Evolutionary conservation across 2,797 vertebrate species (phyloP).

Genomic region (Lepus oiostolus): DNA sequence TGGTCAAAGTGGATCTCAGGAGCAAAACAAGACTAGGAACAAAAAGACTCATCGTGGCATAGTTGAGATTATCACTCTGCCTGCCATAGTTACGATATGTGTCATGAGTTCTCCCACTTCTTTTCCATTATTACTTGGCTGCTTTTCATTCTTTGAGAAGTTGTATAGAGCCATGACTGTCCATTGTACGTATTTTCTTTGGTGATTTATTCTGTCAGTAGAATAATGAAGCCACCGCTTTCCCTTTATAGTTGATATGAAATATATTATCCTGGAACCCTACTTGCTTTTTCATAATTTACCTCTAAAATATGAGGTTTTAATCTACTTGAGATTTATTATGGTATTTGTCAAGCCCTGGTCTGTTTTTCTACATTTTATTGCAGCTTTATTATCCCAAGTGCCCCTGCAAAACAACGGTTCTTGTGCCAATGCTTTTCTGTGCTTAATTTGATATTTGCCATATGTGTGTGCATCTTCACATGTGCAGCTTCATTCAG

Average conservation of each 20-base stretch:
- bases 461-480: not conserved
- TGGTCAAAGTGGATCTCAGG: not conserved
- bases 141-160: not conserved
- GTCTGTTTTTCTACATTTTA: not conserved
- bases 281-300: not conserved
- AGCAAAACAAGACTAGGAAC: not conserved
- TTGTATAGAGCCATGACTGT: not conserved
- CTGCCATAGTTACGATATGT: not conserved
- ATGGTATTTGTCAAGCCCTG: not conserved
- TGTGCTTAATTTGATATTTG: not conserved
- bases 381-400: not conserved
- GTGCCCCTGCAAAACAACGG: not conserved
- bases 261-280: not conserved
- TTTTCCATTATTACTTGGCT: not conserved
- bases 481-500: not conserved
- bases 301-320: not conserved
- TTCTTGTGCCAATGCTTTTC: not conserved
- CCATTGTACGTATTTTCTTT: not conserved
- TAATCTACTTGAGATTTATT: slow-evolving; percentile 21
- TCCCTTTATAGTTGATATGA: not conserved
- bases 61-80: not conserved
- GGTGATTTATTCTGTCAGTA: not conserved
- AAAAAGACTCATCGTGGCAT: not conserved
- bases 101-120: not conserved
- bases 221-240: not conserved